These are phyloP conservation scores for Silurus glanis DNA, from an alignment of 2,113 vertebrate genomes.

Conservation along the genomic window DNA sequence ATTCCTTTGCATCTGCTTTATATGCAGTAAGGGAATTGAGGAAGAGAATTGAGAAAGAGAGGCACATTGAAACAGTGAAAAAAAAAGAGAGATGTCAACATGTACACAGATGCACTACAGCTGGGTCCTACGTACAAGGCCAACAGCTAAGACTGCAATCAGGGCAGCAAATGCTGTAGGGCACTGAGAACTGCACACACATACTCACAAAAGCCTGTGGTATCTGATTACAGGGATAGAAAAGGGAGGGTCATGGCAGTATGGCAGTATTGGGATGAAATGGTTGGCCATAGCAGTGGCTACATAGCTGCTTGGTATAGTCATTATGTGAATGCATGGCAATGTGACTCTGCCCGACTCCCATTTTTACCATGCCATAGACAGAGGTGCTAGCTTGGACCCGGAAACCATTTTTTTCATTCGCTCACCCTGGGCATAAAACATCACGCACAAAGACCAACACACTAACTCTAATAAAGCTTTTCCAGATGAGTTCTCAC, in stretches of 20 bases:
- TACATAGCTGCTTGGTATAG: conserved; percentile 9
- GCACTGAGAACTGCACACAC: neutral
- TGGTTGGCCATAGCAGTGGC: neutral
- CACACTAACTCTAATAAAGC: conserved; percentile 43
- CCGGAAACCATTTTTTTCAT: conserved; percentile 21
- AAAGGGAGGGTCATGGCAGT: conserved; percentile 4
- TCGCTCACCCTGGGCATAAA: conserved; percentile 24
- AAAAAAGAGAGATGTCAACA: conserved; percentile 41
- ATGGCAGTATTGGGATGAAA: conserved; percentile 11
- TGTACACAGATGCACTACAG: conserved; percentile 66
- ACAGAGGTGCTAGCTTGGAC: neutral
- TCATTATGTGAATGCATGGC: conserved; percentile 6
- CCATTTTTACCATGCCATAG: conserved; percentile 6
- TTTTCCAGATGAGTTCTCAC: conserved; percentile 50
- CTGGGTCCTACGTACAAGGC: conserved; percentile 48
- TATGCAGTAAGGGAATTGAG: conserved; percentile 18
- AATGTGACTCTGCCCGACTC: conserved; percentile 9
- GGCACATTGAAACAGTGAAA: neutral
- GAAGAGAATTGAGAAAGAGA: neutral
- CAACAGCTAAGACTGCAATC: conserved; percentile 31
- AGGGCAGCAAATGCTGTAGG: conserved; percentile 29
- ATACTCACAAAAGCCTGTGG: neutral
- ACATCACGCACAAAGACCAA: conserved; percentile 2
- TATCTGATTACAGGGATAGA: conserved; percentile 19
- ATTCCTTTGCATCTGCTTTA: conserved; percentile 22